Percentiles rank a stretch among this genome's conserved stretches.
phyloP scores from a whole-genome alignment of 2,113 vertebrate genomes.

The Pituophis catenifer region DNA sequence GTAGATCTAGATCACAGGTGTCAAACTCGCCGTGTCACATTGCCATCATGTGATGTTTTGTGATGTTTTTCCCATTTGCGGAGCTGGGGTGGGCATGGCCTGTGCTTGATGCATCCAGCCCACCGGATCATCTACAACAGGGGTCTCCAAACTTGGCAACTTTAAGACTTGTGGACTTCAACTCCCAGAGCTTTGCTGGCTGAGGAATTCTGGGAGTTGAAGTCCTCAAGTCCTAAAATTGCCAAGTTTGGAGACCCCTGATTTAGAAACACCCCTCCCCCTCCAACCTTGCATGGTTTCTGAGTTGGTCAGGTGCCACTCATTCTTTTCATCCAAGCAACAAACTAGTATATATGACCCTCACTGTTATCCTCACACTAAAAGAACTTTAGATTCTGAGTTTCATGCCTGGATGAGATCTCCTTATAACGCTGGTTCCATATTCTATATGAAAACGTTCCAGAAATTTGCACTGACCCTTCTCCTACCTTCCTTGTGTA shows the following conservation, averaged over 20 bases:
- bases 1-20: background rate
- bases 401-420: background rate
- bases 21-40: too few species aligned
- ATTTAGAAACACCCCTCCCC: background rate
- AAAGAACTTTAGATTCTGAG: background rate
- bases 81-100: too few species aligned
- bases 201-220: too few species aligned
- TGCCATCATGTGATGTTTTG: too few species aligned
- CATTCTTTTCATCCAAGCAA: background rate
- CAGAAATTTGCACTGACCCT: background rate
- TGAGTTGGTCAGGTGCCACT: background rate
- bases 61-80: too few species aligned
- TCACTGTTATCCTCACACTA: background rate
- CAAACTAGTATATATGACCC: background rate
- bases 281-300: background rate
- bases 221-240: too few species aligned
- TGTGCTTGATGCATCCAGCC: too few species aligned
- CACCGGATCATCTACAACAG: background rate
- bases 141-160: too few species aligned
- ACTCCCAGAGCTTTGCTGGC: too few species aligned
- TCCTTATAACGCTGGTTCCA: background rate
- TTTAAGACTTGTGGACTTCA: too few species aligned
- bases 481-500: constrained; percentile 13
- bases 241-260: too few species aligned
- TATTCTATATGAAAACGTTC: background rate